Conservation (phyloP, 2,797 vertebrate species). For the Arnoldichthys spilopterus region DNA sequence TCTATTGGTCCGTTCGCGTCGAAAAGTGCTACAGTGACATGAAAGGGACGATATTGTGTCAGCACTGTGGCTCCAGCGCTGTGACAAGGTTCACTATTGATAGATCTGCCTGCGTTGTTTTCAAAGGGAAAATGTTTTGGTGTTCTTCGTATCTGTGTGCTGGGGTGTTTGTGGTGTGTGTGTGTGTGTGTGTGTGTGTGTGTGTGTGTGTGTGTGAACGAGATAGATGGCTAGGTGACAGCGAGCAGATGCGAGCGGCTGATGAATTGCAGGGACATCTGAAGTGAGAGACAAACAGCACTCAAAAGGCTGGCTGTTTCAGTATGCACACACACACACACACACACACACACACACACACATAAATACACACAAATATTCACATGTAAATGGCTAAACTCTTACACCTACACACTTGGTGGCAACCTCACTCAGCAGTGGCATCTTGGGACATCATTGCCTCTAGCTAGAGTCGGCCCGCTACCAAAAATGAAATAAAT, state of each 20-base stretch:
- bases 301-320: conserved; percentile 44
- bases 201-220: conserved; percentile 37
- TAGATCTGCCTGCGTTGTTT: no score
- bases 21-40: no score
- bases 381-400: conserved; percentile 22
- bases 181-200: conserved; percentile 32
- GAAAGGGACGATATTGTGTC: no score
- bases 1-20: no score
- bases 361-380: not conserved
- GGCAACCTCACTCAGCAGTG: conserved; percentile 42
- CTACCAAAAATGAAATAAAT: conserved; percentile 32
- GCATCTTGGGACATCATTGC: conserved; percentile 36
- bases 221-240: conserved; percentile 68
- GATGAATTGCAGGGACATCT: conserved; percentile 75
- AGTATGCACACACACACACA: conserved; percentile 46
- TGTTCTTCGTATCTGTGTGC: no score
- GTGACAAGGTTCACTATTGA: no score
- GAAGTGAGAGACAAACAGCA: conserved; percentile 69
- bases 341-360: not conserved
- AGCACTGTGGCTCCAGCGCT: no score
- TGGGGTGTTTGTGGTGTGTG: not conserved
- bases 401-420: conserved; percentile 30
- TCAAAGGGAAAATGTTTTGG: no score
- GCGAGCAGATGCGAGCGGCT: conserved; percentile 73
- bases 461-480: conserved; percentile 29